These are phyloP conservation scores for Aspiorhynchus laticeps DNA, from an alignment of 2,113 vertebrate species.

Conservation along the genomic window DNA sequence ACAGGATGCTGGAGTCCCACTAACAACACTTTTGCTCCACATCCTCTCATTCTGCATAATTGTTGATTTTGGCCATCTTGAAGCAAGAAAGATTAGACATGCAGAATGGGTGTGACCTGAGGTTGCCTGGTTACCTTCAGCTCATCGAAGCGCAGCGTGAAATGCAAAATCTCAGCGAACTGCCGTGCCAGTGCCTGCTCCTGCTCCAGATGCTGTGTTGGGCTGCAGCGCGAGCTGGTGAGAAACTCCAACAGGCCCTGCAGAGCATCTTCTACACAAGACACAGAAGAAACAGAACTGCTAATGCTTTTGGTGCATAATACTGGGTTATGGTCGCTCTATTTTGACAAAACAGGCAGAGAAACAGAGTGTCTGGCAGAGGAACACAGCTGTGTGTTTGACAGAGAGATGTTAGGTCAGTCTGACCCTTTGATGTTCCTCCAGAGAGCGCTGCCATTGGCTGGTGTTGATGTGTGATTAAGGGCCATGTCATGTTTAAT, in stretches of 20 bases:
- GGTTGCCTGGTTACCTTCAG: slow-evolving; percentile 82
- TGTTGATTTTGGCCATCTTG: neutral
- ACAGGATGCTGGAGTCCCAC: neutral
- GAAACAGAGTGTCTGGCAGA: slow-evolving; percentile 14
- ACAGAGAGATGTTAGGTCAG: slow-evolving; percentile 22
- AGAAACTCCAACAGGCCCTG: slow-evolving; percentile 86
- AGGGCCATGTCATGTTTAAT: slow-evolving; percentile 51
- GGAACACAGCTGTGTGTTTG: slow-evolving; percentile 25
- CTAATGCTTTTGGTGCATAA: neutral
- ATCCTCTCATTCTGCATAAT: neutral
- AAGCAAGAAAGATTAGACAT: neutral
- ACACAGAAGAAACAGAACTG: slow-evolving; percentile 24
- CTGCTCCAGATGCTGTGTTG: slow-evolving; percentile 97
- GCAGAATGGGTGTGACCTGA: neutral
- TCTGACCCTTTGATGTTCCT: slow-evolving; percentile 24
- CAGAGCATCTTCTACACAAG: slow-evolving; percentile 81
- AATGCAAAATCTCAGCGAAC: slow-evolving; percentile 97
- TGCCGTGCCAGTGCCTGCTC: slow-evolving; percentile 98
- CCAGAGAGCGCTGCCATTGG: slow-evolving; percentile 41
- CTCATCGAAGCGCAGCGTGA: slow-evolving; percentile 95
- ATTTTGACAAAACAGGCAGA: neutral
- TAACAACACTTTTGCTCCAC: neutral
- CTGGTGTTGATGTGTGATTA: slow-evolving; percentile 51
- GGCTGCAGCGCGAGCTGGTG: slow-evolving; percentile 84
- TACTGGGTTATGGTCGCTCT: neutral